Evolutionary conservation across 2,113 vertebrate species (phyloP), one percentile per base, ranked within the genome.

Genomic region (Aythya baeri): DNA sequence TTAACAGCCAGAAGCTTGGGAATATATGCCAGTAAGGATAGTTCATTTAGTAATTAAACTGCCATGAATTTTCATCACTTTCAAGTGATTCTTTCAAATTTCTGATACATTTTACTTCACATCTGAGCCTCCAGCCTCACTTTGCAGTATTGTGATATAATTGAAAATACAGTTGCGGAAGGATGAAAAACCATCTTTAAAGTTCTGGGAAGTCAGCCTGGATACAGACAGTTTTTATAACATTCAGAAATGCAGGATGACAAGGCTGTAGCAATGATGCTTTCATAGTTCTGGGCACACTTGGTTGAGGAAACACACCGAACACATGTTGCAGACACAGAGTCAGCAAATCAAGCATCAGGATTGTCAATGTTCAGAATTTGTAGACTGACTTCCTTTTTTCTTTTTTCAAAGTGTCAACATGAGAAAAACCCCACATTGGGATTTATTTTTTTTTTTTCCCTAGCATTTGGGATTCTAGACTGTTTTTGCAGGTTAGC

Each of bases 261-360:
- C 17, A 67, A 71, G 75, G 13, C 25, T 41, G 20, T 59, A 82
- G 81, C 17, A 3, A 11, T 8, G 18, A 41, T n/a, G 25, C 4
- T 73, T 83, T 55, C 2, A 2, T 22, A 15, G 21, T 67, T 29
- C 22, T 52, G 22, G 16, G 43, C 59, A 16, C 8, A 36, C 15
- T 55, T 85, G 13, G 6, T 1, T 0, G 21, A 7, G 0, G 1
- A 78, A 36, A 36, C 18, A 25, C 4, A 58, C 8, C 13, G 74
- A 83, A 57, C 6, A 59, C 61, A 44, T 20, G 16, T 85, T 78
- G 62, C 16, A 65, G 62, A 72, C 18, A 5, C 20, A 20, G 25
- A 79, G n/a, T 5, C 31, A 79, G 17, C 0, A 6, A 75, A 18
- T 57, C 46, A 91, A 52, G 26, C 7, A 66, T 15, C 11, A 41